Conservation (phyloP, 2,113 vertebrate species). For the Thamnaconus septentrionalis region DNA sequence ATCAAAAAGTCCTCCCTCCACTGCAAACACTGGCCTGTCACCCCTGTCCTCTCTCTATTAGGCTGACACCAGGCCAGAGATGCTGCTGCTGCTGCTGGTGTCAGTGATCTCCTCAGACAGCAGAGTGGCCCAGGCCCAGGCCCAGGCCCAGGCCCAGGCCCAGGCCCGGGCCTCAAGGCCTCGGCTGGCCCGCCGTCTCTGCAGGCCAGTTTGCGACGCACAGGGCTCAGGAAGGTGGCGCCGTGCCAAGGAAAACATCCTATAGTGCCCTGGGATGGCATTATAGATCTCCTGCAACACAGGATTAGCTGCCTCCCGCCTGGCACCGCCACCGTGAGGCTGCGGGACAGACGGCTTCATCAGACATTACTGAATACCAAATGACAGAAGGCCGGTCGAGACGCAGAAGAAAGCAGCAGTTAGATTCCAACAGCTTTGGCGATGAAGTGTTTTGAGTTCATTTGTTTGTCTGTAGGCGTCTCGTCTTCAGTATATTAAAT, state of each 20-base stretch:
- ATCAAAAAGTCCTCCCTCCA: conserved; percentile 79
- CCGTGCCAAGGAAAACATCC: conserved; percentile 68
- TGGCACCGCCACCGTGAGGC: conserved; percentile 54
- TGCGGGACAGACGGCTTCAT: conserved; percentile 72
- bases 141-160: conserved; percentile 69
- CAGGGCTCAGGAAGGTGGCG: conserved; percentile 68
- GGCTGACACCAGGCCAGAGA: conserved; percentile 79
- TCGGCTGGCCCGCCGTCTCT: conserved; percentile 37
- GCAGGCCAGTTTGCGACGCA: conserved; percentile 67
- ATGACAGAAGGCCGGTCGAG: conserved; percentile 16
- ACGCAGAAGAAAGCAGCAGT: too few species aligned
- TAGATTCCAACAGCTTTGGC: too few species aligned
- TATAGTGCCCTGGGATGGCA: conserved; percentile 80
- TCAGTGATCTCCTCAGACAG: conserved; percentile 78
- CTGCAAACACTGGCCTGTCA: conserved; percentile 67
- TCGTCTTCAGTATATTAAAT: too few species aligned
- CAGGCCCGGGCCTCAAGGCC: conserved; percentile 48
- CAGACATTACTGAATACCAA: conserved; percentile 49
- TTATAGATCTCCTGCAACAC: conserved; percentile 76
- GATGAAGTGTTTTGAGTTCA: too few species aligned
- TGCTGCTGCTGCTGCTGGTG: conserved; percentile 84
- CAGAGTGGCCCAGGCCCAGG: conserved; percentile 81
- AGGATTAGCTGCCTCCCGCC: conserved; percentile 73
- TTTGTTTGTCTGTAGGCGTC: too few species aligned
- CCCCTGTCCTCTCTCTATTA: conserved; percentile 68